Base-by-base conservation (phyloP, 2,113 vertebrate genomes). In the Kobus ellipsiprymnus region DNA sequence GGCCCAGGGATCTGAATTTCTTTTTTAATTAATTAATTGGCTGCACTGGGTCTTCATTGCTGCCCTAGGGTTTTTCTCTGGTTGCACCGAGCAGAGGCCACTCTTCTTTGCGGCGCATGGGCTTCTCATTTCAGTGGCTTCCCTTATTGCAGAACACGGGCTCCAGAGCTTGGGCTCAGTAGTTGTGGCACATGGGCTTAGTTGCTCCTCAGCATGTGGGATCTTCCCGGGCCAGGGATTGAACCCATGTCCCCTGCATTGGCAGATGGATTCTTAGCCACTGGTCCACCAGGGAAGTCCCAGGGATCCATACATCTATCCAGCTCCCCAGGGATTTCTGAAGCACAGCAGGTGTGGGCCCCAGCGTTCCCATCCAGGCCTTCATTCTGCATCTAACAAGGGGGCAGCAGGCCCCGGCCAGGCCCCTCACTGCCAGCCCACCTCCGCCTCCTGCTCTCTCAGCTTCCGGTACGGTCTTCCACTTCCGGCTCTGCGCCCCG, bases 401-500 rank as follows among this genome's bases (percentile, higher is more conserved):
- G 19, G 44, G 44, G 67, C 81, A 29, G 50, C 6, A 10, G 40
- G 77, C 25, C 3, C 17, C 0, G 2, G 33, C 19, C 36, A 55
- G 84, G 54, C 48, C 62, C 48, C 21, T 36, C 55, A 3, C 7
- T 7, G 17, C 48, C 23, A 25, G 74, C 29, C 10, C 33, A 4
- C 57, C 23, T 30, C 93, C 30, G 44, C 36, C 55, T 21, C 7
- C 90, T 86, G 52, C 46, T 77, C 6, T 59, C 44, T 14, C 17
- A 23, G 25, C 30, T n/a, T 19, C 62, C 1, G 3, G 55, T 48
- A 48, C 14, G 3, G 15, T 27, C 30, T 57, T 78, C 48, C 27
- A 6, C 29, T 19, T 36, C 8, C 21, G 1, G 78, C 4, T 33
- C 55, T 4, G 0, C 21, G 1, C 2, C 0, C 1, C 2, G 13